Evolutionary conservation across 1,140 invertebrate species (phyloP), one percentile per base, ranked within the genome.

Genomic region (Aphidius gifuensis): DNA sequence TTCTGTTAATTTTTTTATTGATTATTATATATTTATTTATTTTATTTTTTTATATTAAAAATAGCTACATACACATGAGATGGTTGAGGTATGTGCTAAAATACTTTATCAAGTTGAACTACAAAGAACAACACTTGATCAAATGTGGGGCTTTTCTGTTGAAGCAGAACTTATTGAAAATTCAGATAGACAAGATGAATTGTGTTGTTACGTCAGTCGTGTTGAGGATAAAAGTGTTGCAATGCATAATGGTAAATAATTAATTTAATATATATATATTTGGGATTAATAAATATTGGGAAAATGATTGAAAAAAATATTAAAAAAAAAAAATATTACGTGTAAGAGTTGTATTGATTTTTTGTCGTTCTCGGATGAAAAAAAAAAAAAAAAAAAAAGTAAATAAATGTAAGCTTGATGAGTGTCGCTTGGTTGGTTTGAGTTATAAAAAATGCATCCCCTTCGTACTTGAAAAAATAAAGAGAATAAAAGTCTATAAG

Each of bases 81-180:
- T 95, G 42, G 92, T 97, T 23, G 95, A 98, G 83, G 93, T 98
- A 11, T 97, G 95, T 81, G 92, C 93, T 67, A 98, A 98, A 83
- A 93, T 96, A 71, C 84, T 98, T 61, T 98, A 97, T 81, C 95
- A 97, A 87, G 92, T 98, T 62, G 94, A 98, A 78, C 83, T 98
- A 69, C 90, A 92, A 62, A 84, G 94, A 60, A 90, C 86, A 58
- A 92, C 91, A 9, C 83, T 95, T 66, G 94, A 96, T 70, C 93
- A 95, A 78, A 94, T 96, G 92, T 98, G 96, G 92, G 96, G 96
- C 62, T 96, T 98, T 81, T 94, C 92, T 61, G 94, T 98, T 38
- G 96, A 98, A 79, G 96, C 96, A 5, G 96, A 98, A 80, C 84
- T 98, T 53, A 94, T 96, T 61, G 95, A 97, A 80, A 97, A 97